Base-by-base conservation (phyloP, 2,113 vertebrate species). In the Falco punctatus region DNA sequence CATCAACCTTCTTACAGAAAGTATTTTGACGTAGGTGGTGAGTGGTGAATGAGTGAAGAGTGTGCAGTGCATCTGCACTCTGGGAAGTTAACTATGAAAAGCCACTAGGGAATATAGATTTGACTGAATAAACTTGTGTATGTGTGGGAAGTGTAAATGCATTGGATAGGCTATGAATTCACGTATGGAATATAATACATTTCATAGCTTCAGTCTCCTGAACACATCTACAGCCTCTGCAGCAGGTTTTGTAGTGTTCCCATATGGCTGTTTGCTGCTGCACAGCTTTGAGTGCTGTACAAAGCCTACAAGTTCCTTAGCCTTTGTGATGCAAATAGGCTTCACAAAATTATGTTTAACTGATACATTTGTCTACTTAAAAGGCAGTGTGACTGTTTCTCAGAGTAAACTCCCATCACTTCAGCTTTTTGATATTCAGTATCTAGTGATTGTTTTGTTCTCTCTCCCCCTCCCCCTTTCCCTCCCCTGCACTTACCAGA, bases 401-500 rank as follows among this genome's bases (percentile, higher is more conserved):
- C 62, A 57, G 73, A 38, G 58, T 74, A 81, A 51, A 85, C 32
- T 81, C 74, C 75, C 65, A 81, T 86, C 46, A 24, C 70, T 92
- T 92, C 49, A 81, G 49, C 54, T 95, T 62, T 88, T 83, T 20
- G 57, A 73, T 94, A 88, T 80, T 88, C 62, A 78, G 24, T 66
- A 32, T 81, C n/a, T 62, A 59, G 67, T 66, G 79, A 72, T 85
- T 55, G 58, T 96, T 92, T 90, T 71, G 51, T 92, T 91, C 48
- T 93, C 88, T 96, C 65, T 65, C 42, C 54, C 44, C n/a, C 33
- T 54, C 65, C 12, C 24, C 59, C 15, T 86, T 90, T 94, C 51
- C 18, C 11, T 86, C 49, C 88, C 66, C 67, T 70, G 32, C 13
- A 7, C 22, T 72, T 58, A 30, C n/a, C 91, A 99, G 99, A 95